Percentiles rank a stretch among this genome's conserved stretches.
Conservation (phyloP, 2,797 vertebrate species). For the Hybognathus amarus region DNA sequence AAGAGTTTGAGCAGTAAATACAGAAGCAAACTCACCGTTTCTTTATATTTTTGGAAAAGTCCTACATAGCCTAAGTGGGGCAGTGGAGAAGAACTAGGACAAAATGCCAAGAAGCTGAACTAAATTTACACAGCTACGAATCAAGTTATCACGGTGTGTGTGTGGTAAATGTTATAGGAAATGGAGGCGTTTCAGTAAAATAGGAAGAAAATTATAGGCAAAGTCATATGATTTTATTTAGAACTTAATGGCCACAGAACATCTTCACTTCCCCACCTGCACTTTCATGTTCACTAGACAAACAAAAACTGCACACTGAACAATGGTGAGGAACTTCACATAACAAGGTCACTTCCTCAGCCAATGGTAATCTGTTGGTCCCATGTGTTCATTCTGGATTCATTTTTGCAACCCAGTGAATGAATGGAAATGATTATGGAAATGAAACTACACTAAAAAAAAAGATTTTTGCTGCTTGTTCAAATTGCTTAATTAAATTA, state of each 20-base stretch:
- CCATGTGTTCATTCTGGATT: background rate
- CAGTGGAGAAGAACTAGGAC: conserved; percentile 58
- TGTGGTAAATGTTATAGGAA: conserved; percentile 18
- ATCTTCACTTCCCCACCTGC: conserved; percentile 9
- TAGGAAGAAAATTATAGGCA: conserved; percentile 8
- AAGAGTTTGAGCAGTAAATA: conserved; percentile 28
- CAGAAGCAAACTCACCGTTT: conserved; percentile 24
- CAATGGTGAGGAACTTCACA: conserved; percentile 15
- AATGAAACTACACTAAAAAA: too few relatives aligned
- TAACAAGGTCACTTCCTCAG: conserved; percentile 37
- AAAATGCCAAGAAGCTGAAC: conserved; percentile 50
- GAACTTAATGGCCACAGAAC: background rate
- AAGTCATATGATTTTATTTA: background rate
- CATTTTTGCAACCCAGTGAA: conserved; percentile 2
- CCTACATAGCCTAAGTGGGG: conserved; percentile 60
- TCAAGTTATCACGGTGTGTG: conserved; percentile 13
- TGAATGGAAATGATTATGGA: background rate
- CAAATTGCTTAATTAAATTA: too few relatives aligned
- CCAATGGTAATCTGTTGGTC: background rate
- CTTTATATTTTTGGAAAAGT: conserved; percentile 61
- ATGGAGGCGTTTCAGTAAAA: conserved; percentile 12
- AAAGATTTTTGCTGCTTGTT: too few relatives aligned
- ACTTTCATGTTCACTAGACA: background rate
- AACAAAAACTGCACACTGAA: background rate
- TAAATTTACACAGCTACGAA: conserved; percentile 44